Conservation (phyloP, 2,888 invertebrate genomes). For the Synanthedon andrenaeformis region DNA sequence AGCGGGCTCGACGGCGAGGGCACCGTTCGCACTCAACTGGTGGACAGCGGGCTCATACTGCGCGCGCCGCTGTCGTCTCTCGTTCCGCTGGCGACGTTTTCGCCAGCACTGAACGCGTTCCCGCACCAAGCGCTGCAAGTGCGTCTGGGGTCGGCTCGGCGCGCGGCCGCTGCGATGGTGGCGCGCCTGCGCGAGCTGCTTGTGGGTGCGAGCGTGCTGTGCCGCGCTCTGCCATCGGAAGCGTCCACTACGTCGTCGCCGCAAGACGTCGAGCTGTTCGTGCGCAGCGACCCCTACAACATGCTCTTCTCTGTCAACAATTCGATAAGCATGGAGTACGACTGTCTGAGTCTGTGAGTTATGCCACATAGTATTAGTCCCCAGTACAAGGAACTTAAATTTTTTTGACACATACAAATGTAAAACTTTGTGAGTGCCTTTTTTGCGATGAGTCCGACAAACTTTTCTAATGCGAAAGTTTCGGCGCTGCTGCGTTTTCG, state of each 20-base stretch:
- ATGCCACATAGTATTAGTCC: neutral
- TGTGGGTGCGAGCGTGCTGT: conserved; percentile 59
- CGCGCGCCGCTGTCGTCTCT: conserved; percentile 59
- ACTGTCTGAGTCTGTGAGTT: conserved; percentile 56
- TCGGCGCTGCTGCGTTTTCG: too few relatives aligned
- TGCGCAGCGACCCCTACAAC: conserved; percentile 73
- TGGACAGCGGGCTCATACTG: conserved; percentile 58
- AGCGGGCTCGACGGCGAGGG: conserved; percentile 60
- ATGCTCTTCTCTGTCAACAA: conserved; percentile 78
- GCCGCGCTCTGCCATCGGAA: conserved; percentile 26
- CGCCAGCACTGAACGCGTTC: conserved; percentile 67
- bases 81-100: conserved; percentile 54
- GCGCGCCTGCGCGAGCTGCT: conserved; percentile 71
- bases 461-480: too few relatives aligned
- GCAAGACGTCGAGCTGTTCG: conserved; percentile 77
- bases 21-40: conserved; percentile 55
- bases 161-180: conserved; percentile 57
- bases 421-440: too few relatives aligned
- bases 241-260: conserved; percentile 30
- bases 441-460: too few relatives aligned
- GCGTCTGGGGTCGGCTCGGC: conserved; percentile 69
- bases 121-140: conserved; percentile 72
- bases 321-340: conserved; percentile 73
- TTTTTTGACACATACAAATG: too few relatives aligned
- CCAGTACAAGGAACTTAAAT: too few relatives aligned